Evolutionary conservation across 2,888 invertebrate species (phyloP), one percentile per base, ranked within the genome.

Genomic region (Antheraea yamamai): DNA sequence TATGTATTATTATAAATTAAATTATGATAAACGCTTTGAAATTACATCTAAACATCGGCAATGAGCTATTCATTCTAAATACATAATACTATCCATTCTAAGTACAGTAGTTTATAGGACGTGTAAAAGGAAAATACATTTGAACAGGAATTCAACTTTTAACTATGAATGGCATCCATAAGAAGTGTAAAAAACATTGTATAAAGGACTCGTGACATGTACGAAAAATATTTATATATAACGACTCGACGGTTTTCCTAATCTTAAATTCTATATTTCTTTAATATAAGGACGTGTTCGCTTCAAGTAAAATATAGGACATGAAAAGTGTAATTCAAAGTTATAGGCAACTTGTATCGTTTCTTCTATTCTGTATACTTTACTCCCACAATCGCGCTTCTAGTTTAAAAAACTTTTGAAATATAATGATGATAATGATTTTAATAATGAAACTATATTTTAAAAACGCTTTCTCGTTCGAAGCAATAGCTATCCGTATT

Each of bases 1-100:
- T n/a, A n/a, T 52, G 66, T 79, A 52, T 74, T 78, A 74, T 55
- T 64, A 52, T 61, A 66, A 76, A 76, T 74, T 72, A 72, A 72
- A 58, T 7, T 68, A 39, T 74, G 58, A 55, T 73, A 72, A 72
- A 66, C 64, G 52, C 30, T 51, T 75, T 76, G 76, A 73, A 75
- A 73, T 73, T 73, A 73, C 61, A 70, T 20, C 51, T 58, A 30
- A 18, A 30, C 26, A 66, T 30, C 26, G 30, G 26, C 26, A 66
- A 66, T 66, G 30, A 26, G 64, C 12, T 66, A 26, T 66, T 66
- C 26, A 66, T 26, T 61, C 12, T 10, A 61, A 23, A 55, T 55
- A 61, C n/a, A 23, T 23, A 61, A 23, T 61, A 61, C 23, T 23
- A 61, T 61, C n/a, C 20, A 61, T n/a, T 58, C 6, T 58, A 26